Conservation (phyloP, 2,888 invertebrate genomes). For the Neelides folsomi region DNA sequence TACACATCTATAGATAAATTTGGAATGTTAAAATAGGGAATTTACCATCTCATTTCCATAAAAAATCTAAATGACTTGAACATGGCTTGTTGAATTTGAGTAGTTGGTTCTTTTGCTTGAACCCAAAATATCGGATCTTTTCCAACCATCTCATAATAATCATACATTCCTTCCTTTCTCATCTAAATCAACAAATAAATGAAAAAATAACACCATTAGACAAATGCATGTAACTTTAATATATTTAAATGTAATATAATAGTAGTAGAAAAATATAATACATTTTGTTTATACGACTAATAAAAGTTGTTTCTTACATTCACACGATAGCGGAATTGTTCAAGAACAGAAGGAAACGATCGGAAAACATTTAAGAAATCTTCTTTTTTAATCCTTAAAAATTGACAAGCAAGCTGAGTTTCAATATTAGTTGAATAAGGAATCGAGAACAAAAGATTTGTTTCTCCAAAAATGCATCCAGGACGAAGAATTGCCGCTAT, state of each 20-base stretch:
- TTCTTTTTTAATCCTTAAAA: conserved; percentile 21
- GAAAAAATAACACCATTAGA: neutral
- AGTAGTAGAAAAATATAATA: neutral
- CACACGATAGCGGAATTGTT: conserved; percentile 10
- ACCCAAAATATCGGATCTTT: conserved; percentile 17
- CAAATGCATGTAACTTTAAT: neutral
- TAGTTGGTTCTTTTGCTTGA: no score
- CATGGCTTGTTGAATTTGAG: no score
- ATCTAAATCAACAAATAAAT: neutral
- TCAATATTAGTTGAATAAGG: conserved; percentile 25
- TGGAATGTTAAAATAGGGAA: no score
- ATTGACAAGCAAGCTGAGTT: conserved; percentile 27
- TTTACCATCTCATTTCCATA: no score
- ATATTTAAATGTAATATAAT: neutral
- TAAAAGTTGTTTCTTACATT: conserved; percentile 10
- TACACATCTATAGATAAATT: no score
- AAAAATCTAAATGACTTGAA: no score
- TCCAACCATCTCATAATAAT: conserved; percentile 17
- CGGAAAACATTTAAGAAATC: conserved; percentile 17
- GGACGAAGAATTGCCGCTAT: conserved; percentile 20
- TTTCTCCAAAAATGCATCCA: conserved; percentile 27
- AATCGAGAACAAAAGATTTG: conserved; percentile 25
- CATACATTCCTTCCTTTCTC: conserved; percentile 11
- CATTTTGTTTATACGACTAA: neutral
- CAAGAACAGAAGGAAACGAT: conserved; percentile 13